Conservation (phyloP, 2,797 vertebrate species). For the Pipistrellus pygmaeus region DNA sequence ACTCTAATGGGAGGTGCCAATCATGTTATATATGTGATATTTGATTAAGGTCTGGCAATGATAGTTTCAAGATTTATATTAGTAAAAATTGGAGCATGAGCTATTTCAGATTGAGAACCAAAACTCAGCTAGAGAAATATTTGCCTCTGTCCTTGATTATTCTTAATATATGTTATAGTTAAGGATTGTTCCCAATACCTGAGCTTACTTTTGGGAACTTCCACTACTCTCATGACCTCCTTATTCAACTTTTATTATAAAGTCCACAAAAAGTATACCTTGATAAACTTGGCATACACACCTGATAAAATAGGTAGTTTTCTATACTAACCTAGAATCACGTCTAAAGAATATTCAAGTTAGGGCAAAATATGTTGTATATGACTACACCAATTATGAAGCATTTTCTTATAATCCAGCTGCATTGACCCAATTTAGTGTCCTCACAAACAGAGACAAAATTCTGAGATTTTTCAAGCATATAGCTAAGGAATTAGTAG, state of each 20-base stretch:
- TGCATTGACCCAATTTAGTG: conserved; percentile 20
- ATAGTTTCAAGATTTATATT: conserved; percentile 7
- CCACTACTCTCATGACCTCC: neutral
- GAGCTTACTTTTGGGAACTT: conserved; percentile 48
- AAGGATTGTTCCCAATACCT: conserved; percentile 46
- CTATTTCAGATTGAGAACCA: conserved; percentile 42
- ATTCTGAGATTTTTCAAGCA: conserved; percentile 38
- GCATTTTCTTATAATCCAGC: conserved; percentile 47
- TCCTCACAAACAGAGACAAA: conserved; percentile 48
- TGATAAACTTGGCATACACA: conserved; percentile 52
- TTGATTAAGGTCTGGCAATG: conserved; percentile 35
- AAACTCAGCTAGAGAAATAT: conserved; percentile 44
- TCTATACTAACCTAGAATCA: conserved; percentile 46
- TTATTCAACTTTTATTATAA: conserved; percentile 57
- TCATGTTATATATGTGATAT: conserved; percentile 33
- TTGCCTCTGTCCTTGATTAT: conserved; percentile 37
- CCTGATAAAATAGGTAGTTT: conserved; percentile 62
- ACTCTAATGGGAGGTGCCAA: neutral
- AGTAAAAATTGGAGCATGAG: conserved; percentile 24
- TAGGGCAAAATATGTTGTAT: conserved; percentile 7
- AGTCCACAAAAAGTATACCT: neutral
- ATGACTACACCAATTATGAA: neutral
- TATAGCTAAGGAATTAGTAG: conserved; percentile 53
- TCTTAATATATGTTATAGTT: conserved; percentile 58
- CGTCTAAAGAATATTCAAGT: conserved; percentile 51